Evolutionary conservation across 2,113 vertebrate genomes (phyloP), one percentile per base, ranked within the genome.

Genomic region (Vidua chalybeata): DNA sequence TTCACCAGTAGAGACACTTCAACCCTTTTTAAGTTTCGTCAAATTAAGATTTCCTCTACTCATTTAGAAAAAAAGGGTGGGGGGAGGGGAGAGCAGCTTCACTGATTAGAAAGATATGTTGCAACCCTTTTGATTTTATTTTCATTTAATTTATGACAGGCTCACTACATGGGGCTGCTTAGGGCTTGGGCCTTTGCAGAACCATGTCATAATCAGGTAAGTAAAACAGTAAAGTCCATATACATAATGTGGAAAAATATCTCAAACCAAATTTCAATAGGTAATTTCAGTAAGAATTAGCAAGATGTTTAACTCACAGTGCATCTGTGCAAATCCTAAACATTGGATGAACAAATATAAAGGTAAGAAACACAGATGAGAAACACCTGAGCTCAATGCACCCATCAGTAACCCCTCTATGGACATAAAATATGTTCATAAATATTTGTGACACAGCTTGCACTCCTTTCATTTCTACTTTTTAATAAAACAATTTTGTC

Each of bases 21-120:
- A 46, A 22, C 33, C 2, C 13, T 41, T 61, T 72, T 37, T 13
- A 85, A 43, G 15, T 39, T 39, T 78, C 72, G 9, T 39, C 24
- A 67, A 59, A 63, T 68, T 27, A 87, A 68, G 39, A 74, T 58
- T 56, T 66, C 21, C 77, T 58, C 27, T 15, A 8, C 19, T 62
- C 31, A 59, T 39, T 90, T 8, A 61, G 13, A 0, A 39, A 66
- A 58, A 67, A 19, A 41, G 27, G 0, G 10, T 6, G 2, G 0
- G 5, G 2, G 6, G 7, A 7, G 5, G 26, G 45, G 31, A 41
- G 9, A 33, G 6, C 17, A 74, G 15, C 9, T 71, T 55, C 39
- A 56, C 2, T 28, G 18, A 62, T 46, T 37, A 39, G 26, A 49
- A 91, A 58, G 16, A 35, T n/a, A 45, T 0, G 4, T 33, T 75